phyloP scores from a whole-genome alignment of 1,140 invertebrate species.

The Lordiphosa mommai region DNA sequence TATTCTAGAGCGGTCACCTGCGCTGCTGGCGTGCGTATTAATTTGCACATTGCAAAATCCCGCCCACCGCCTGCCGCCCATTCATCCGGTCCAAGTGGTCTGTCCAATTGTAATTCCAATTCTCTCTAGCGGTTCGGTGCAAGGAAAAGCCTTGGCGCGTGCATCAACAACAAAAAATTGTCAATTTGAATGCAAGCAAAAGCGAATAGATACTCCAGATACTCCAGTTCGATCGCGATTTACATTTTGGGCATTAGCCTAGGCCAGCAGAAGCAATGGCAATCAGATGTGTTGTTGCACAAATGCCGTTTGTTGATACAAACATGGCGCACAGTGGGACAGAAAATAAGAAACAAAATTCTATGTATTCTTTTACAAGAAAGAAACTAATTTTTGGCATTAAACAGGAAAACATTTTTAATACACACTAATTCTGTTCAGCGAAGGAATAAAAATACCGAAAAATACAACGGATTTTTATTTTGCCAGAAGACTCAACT shows the following conservation, averaged over 20 bases:
- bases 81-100: constrained; percentile 20
- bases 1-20: constrained; percentile 55
- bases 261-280: constrained; percentile 9
- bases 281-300: constrained; percentile 17
- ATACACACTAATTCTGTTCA: too few relatives aligned
- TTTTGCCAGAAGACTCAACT: too few relatives aligned
- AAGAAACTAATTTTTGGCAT: too few relatives aligned
- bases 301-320: constrained; percentile 45
- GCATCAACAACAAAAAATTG: constrained; percentile 34
- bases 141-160: constrained; percentile 64
- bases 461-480: too few relatives aligned
- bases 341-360: too few relatives aligned
- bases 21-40: constrained; percentile 53
- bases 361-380: too few relatives aligned
- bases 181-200: constrained; percentile 41
- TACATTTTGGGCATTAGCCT: constrained; percentile 50
- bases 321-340: constrained; percentile 2
- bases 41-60: constrained; percentile 13
- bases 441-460: too few relatives aligned
- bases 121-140: constrained; percentile 44
- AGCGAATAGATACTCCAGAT: constrained; percentile 31
- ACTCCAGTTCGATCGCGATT: constrained; percentile 48
- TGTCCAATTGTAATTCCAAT: constrained; percentile 4
- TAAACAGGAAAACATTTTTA: too few relatives aligned
- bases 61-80: constrained; percentile 9